These are phyloP conservation scores for Pomatorhinus ruficollis DNA, from an alignment of 2,113 vertebrate species.

Conservation along the genomic window DNA sequence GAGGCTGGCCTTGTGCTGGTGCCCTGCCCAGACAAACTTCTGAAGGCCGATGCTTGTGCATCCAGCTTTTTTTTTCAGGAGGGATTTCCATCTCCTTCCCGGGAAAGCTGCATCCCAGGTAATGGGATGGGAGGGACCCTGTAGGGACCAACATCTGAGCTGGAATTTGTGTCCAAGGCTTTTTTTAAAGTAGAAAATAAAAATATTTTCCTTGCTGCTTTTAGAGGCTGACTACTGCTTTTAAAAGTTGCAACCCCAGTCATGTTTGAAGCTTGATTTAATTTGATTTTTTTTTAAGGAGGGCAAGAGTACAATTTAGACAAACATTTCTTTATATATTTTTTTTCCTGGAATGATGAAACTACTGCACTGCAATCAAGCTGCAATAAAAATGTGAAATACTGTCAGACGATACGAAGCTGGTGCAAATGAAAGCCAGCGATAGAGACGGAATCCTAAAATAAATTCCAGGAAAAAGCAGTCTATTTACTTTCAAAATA, in stretches of 20 bases:
- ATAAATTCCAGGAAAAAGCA: conserved; percentile 35
- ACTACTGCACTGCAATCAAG: conserved; percentile 33
- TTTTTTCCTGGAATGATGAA: conserved; percentile 7
- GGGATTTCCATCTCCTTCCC: rapidly evolving
- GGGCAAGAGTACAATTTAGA: conserved; percentile 28
- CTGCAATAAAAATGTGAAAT: conserved; percentile 36
- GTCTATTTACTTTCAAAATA: conserved; percentile 60
- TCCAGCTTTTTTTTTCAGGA: not conserved
- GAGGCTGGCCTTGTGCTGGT: not conserved
- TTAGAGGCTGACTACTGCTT: conserved; percentile 14
- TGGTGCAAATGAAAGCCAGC: conserved; percentile 59
- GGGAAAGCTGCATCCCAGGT: not conserved
- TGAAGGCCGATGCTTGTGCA: rapidly evolving
- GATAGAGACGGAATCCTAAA: conserved; percentile 35
- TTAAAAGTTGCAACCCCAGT: conserved; percentile 20
- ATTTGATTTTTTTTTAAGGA: not conserved
- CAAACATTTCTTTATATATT: not conserved
- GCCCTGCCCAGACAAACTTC: not conserved
- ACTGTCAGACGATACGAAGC: conserved; percentile 45
- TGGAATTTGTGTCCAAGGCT: not conserved
- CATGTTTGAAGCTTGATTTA: not conserved
- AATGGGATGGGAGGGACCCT: not conserved
- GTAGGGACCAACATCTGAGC: not conserved
- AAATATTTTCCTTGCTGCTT: not conserved
- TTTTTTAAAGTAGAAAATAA: not conserved